Evolutionary conservation across 2,888 invertebrate genomes (phyloP), one percentile per base, ranked within the genome.

Genomic region (Caenorhabditis sp.): DNA sequence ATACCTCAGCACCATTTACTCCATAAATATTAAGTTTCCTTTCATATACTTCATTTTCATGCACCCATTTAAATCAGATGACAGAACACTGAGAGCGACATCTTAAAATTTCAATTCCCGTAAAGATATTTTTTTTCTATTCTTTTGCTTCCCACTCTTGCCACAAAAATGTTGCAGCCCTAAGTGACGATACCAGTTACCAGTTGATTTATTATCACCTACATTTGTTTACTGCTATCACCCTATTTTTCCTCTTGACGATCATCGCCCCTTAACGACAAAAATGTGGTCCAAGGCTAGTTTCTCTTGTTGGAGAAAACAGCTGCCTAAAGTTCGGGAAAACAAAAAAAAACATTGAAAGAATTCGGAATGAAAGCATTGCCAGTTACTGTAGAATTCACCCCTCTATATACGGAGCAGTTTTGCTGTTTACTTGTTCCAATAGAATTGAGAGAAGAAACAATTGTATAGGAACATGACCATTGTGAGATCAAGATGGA

Each of bases 121-220:
- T n/a, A n/a, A n/a, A n/a, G n/a, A n/a, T n/a, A n/a, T n/a, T n/a
- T n/a, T n/a, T n/a, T n/a, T n/a, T n/a, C n/a, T n/a, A n/a, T n/a
- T n/a, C n/a, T n/a, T n/a, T n/a, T n/a, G 15, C 32, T 44, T 58
- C 22, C 22, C 50, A 47, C 55, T 50, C 60, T 15, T 50, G 35
- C 51, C 56, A 56, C 5, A 32, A 15, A 56, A n/a, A 28, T 32
- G 32, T 64, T 55, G 56, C 64, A 47, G 50, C 40, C 40, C 15
- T 18, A 26, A 40, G 18, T 56, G 71, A 58, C 35, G 32, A 74
- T 65, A 74, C 74, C 60, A 74, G 74, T 74, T 74, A 67, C 65
- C 65, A 74, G 65, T 60, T 74, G 74, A 74, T 74, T 74, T 74
- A 74, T 67, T 74, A 74, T 74, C 74, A 74, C 74, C 74, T 60